Base-by-base conservation (phyloP, 2,797 vertebrate genomes). In the Borostomias antarcticus region DNA sequence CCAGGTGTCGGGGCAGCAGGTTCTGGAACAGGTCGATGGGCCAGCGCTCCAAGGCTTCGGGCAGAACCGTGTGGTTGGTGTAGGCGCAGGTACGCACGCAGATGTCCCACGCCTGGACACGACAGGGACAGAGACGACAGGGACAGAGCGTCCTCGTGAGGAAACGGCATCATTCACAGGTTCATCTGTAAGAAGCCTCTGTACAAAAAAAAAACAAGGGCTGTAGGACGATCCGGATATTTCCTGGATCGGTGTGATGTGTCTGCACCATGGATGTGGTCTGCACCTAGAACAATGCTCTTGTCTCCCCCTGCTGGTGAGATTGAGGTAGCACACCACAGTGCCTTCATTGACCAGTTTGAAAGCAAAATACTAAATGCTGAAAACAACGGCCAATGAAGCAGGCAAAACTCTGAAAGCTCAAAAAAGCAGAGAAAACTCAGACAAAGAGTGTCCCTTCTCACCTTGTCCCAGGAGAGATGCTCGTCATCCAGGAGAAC, bases 1-100 rank as follows among this genome's bases (percentile, higher is more conserved):
- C 95, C 21, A 99, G 88, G 85, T 99, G 98, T 7, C 96, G 91
- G 0, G 96, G 97, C 76, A 99, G 92, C 81, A 99, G 92, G 75
- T 92, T 89, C 75, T 96, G 92, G 60, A 99, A 95, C 86, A 99
- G 92, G 72, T 96, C 93, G 3, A 98, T 92, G 0, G 96, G 96
- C 96, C 98, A 99, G 74, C 96, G 94, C 82, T 98, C 98, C 88
- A 99, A 87, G 66, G 97, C 97, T 80, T 99, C 97, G 0, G 98
- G 98, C 50, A 99, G 91, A 74, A 99, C 96, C 0, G 96, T 99
- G 91, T 99, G 96, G 76, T 99, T 99, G 81, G 96, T 99, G 84
- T 99, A 99, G 0, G 96, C 97, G 13, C 96, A 98, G 15, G 96
- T 98, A 64, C 64, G 92, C 33, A 92, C 92, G 0, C 94, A 95